Conservation (phyloP, 2,888 invertebrate genomes). For the Gastracanthus pulcherrimus region DNA sequence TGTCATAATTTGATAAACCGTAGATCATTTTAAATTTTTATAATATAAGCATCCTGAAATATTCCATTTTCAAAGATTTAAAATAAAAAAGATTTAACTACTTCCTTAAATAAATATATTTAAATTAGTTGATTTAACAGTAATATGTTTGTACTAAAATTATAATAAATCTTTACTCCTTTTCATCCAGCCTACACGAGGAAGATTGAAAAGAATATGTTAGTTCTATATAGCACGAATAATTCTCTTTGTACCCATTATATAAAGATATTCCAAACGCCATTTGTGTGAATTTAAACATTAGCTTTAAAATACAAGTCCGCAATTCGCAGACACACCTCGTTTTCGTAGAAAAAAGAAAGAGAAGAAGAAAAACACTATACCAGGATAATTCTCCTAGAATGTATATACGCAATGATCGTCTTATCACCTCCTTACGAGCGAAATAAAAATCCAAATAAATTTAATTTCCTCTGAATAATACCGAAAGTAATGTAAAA, state of each 20-base stretch:
- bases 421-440: background rate
- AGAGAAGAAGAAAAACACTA: background rate
- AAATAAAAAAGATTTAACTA: too few species aligned
- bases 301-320: slow-evolving; percentile 6
- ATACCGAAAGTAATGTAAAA: slow-evolving; percentile 42
- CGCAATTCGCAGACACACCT: slow-evolving; percentile 25
- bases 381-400: slow-evolving; percentile 1
- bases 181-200: too few species aligned
- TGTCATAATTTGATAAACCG: too few species aligned
- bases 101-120: too few species aligned
- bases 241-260: slow-evolving; percentile 19
- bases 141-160: too few species aligned
- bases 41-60: too few species aligned
- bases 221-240: background rate
- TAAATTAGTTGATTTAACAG: too few species aligned
- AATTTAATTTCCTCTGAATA: slow-evolving; percentile 33
- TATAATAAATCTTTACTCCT: too few species aligned
- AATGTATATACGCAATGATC: background rate
- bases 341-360: background rate
- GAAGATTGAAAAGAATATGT: background rate
- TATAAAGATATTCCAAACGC: slow-evolving; percentile 20
- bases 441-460: slow-evolving; percentile 10
- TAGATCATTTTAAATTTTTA: too few species aligned
- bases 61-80: too few species aligned
- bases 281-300: slow-evolving; percentile 19